A percentile compares a stretch with the other conserved stretches of the same genome.
These are phyloP conservation scores for Camelus bactrianus DNA, from an alignment of 2,113 vertebrate species.

Conservation along the genomic window DNA sequence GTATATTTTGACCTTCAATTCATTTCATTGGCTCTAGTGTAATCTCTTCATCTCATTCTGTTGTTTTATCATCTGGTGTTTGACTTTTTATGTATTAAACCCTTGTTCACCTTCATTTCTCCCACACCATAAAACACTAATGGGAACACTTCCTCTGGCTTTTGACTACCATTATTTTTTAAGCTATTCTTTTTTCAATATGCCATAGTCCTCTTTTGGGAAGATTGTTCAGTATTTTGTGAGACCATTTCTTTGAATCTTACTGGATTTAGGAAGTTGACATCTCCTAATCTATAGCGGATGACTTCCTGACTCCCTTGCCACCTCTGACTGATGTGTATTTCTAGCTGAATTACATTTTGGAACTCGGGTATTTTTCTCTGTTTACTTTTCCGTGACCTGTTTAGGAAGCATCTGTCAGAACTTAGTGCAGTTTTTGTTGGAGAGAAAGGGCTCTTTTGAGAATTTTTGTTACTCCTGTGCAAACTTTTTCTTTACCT, in stretches of 20 bases:
- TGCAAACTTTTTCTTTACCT: neutral
- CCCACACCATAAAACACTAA: neutral
- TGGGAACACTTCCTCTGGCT: neutral
- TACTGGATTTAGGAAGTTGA: neutral
- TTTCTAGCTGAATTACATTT: neutral
- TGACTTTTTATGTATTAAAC: neutral
- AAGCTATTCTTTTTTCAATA: neutral
- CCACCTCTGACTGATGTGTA: neutral
- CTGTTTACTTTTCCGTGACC: neutral
- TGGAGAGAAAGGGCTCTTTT: neutral
- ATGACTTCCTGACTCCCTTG: neutral
- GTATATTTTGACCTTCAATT: neutral
- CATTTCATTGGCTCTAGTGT: neutral
- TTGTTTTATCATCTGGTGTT: conserved; percentile 7
- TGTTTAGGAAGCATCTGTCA: neutral
- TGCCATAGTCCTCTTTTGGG: neutral
- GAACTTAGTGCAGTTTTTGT: neutral
- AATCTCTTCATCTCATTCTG: neutral
- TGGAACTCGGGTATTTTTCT: neutral
- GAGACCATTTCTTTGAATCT: neutral
- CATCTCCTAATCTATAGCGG: neutral
- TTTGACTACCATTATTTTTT: neutral
- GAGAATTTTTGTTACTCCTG: neutral
- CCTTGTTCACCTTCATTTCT: neutral
- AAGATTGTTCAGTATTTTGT: neutral